Percentiles rank a stretch among this genome's conserved stretches.
Evolutionary conservation across 2,113 vertebrate species (phyloP).

Genomic region (Pogona vitticeps): DNA sequence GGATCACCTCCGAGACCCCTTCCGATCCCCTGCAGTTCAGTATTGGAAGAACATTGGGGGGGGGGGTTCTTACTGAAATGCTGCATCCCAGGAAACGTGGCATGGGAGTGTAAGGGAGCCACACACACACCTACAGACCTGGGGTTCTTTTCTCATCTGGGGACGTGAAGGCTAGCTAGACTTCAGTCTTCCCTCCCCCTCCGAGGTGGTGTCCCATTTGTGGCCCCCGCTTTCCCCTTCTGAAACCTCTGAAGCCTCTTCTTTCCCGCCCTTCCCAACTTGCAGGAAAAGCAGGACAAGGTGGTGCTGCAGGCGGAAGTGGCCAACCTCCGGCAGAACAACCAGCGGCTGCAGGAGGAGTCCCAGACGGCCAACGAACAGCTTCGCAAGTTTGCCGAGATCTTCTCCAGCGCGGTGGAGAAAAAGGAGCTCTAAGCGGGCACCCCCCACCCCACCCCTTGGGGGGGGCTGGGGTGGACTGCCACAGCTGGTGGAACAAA

Average conservation of each 20-base stretch:
- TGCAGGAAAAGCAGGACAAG: conserved; percentile 93
- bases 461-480: background rate
- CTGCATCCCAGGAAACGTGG: too few species aligned
- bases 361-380: conserved; percentile 86
- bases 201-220: too few species aligned
- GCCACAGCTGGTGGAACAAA: background rate
- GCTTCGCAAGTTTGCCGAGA: conserved; percentile 86
- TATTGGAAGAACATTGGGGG: background rate
- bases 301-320: conserved; percentile 88
- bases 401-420: conserved; percentile 77
- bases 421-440: conserved; percentile 62
- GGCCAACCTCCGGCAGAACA: conserved; percentile 88
- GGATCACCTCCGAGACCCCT: too few species aligned
- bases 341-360: conserved; percentile 91
- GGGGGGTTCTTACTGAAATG: too few species aligned
- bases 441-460: too few species aligned
- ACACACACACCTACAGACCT: too few species aligned
- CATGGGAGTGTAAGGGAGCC: too few species aligned
- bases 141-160: background rate
- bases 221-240: background rate
- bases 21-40: background rate
- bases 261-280: accelerated
- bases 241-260: too few species aligned
- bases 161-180: too few species aligned
- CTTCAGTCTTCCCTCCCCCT: too few species aligned